Base-by-base conservation (phyloP, 2,888 invertebrate species). In the Agrotis ipsilon region DNA sequence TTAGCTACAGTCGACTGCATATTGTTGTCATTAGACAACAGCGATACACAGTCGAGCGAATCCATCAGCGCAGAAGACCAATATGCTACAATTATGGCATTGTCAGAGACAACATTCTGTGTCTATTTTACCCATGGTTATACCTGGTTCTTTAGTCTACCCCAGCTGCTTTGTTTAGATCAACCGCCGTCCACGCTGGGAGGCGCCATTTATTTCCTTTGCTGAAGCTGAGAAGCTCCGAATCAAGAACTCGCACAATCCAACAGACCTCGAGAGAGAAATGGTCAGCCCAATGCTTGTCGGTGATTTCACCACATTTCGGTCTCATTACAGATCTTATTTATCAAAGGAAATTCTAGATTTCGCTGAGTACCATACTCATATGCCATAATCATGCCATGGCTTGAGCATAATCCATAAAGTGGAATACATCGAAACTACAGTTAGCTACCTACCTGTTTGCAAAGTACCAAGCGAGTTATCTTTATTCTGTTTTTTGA, bases 231-330 rank as follows among this genome's bases (percentile, higher is more conserved):
- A 75, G 49, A 18, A 57, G 32, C 13, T 24, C 60, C 73, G 59
- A 60, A 52, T 76, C 60, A 73, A 76, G 73, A 76, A 76, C 32
- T 76, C 21, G 19, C 76, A 60, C 48, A 60, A n/a, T 59, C 19
- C 48, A 60, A 73, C 70, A 60, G 73, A 60, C 43, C 21, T 54
- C 76, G 73, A 73, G 48, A 59, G 70, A 68, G 73, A 73, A 76
- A 54, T 76, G 73, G 73, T 73, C 76, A 73, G 73, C 54, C 52
- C 43, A 59, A 45, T 57, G 54, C 24, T 76, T 68, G 21, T 60
- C 45, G 76, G 27, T 49, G 73, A 45, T 46, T 24, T 68, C 21
- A 55, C 69, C 5, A 54, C 21, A 59, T 68, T 52, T 68, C 43
- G 68, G 32, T 59, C 48, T 48, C 57, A 73, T 75, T 5, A 48